Base-by-base conservation (phyloP, 2,797 vertebrate species). In the Acanthurus leucopareius region DNA sequence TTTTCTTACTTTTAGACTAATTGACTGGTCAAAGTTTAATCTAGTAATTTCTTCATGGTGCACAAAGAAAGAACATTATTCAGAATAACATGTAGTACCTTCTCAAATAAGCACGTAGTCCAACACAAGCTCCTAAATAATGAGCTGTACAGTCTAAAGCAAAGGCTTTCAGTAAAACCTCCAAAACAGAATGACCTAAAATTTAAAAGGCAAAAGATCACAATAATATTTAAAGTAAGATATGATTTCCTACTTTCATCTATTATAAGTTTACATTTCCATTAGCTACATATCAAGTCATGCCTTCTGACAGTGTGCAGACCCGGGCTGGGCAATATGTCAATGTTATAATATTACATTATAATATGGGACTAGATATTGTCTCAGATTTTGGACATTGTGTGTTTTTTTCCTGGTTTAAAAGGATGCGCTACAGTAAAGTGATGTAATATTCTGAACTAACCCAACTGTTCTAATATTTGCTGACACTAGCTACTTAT, bases 231-330 rank as follows among this genome's bases (percentile, higher is more conserved):
- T 4, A 22, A 53, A 62, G 3, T 10, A 7, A 42, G 53, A 53
- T 20, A 10, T 61, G 17, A 20, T n/a, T 63, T 63, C 59, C 9
- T 54, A 10, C 42, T 22, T 14, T 19, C 7, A 14, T 54, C 35
- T 25, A 7, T 14, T n/a, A n/a, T 38, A 52, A 10, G 28, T 40
- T 53, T 64, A 54, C 38, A 44, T 59, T 74, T 75, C 56, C 32
- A 75, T 66, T 56, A 61, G 54, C 68, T 19, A 14, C 52, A 13
- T 10, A 52, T 13, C 17, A 22, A 51, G 35, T 66, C 45, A 10
- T 15, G 14, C 64, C 49, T 71, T 28, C 61, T 59, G 53, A 79
- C 28, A 44, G 22, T 7, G 54, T 16, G 11, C 40, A 66, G 42
- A n/a, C 13, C 49, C 58, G 3, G 40, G 40, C 9, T 10, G 40